These are phyloP conservation scores for Drosophila pruinosa DNA, from an alignment of 1,140 invertebrate genomes.

Conservation along the genomic window DNA sequence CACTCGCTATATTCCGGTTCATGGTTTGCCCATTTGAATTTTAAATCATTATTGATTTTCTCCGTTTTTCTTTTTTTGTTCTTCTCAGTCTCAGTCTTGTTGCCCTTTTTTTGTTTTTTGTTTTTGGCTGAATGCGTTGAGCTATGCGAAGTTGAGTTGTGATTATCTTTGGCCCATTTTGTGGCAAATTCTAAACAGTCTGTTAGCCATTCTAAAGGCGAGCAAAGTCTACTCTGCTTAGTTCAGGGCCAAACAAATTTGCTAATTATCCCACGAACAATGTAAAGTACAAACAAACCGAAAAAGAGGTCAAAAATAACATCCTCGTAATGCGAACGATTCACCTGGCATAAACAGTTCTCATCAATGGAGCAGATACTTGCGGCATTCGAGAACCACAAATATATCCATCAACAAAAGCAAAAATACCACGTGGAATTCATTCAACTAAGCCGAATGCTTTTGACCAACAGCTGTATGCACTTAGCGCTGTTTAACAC, in stretches of 20 bases:
- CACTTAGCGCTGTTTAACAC: background rate
- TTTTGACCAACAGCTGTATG: conserved; percentile 3
- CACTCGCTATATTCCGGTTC: conserved; percentile 73
- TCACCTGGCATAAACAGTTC: conserved; percentile 4
- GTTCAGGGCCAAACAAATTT: conserved; percentile 46
- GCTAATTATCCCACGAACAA: conserved; percentile 30
- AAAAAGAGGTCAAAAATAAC: conserved; percentile 5
- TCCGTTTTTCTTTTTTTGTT: conserved; percentile 11
- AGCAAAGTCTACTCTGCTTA: background rate
- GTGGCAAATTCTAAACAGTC: conserved; percentile 27
- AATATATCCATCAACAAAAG: background rate
- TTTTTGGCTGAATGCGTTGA: no score
- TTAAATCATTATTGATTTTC: conserved; percentile 76
- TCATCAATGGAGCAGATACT: background rate
- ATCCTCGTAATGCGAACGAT: background rate
- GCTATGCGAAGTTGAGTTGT: conserved; percentile 1
- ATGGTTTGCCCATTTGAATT: conserved; percentile 77
- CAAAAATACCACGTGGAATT: background rate
- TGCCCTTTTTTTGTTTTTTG: background rate
- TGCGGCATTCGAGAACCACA: background rate
- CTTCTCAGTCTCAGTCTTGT: background rate
- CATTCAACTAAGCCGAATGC: conserved; percentile 2
- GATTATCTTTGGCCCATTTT: conserved; percentile 30
- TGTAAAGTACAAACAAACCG: conserved; percentile 9
- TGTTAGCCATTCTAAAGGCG: background rate